Conservation (phyloP, 2,888 invertebrate genomes). For the Blera fallax region DNA sequence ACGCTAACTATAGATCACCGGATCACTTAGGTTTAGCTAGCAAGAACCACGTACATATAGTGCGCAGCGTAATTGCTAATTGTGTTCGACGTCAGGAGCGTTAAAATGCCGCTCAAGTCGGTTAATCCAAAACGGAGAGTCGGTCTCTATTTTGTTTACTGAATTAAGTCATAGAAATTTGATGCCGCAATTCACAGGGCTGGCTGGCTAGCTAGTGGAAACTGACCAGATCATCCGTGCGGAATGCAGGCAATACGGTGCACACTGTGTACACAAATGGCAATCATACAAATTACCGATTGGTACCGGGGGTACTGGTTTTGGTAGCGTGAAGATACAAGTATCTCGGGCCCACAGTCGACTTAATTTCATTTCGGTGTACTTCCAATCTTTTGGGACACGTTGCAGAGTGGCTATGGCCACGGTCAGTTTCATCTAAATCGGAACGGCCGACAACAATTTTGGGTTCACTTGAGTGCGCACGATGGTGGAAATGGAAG, state of each 20-base stretch:
- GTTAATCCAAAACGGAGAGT: slow-evolving; percentile 22
- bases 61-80: slow-evolving; percentile 55
- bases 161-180: slow-evolving; percentile 56
- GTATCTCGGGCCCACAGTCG: neutral
- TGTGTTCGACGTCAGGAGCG: slow-evolving; percentile 58
- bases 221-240: slow-evolving; percentile 33
- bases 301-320: slow-evolving; percentile 36
- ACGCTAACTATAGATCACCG: slow-evolving; percentile 37
- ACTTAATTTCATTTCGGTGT: slow-evolving; percentile 34
- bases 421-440: slow-evolving; percentile 35
- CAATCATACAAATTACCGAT: slow-evolving; percentile 56
- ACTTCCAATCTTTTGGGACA: slow-evolving; percentile 13
- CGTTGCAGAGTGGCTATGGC: slow-evolving; percentile 1
- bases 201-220: neutral
- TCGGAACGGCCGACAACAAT: neutral
- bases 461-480: neutral
- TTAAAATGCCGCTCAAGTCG: slow-evolving; percentile 37
- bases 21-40: slow-evolving; percentile 41
- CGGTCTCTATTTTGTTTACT: slow-evolving; percentile 18
- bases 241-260: slow-evolving; percentile 2
- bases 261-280: neutral
- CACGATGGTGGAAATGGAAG: slow-evolving; percentile 8
- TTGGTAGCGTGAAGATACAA: slow-evolving; percentile 5
- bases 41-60: slow-evolving; percentile 48
- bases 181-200: slow-evolving; percentile 37